Evolutionary conservation across 1,140 invertebrate genomes (phyloP), one percentile per base, ranked within the genome.

Genomic region (Pygmarrhopalites habei): DNA sequence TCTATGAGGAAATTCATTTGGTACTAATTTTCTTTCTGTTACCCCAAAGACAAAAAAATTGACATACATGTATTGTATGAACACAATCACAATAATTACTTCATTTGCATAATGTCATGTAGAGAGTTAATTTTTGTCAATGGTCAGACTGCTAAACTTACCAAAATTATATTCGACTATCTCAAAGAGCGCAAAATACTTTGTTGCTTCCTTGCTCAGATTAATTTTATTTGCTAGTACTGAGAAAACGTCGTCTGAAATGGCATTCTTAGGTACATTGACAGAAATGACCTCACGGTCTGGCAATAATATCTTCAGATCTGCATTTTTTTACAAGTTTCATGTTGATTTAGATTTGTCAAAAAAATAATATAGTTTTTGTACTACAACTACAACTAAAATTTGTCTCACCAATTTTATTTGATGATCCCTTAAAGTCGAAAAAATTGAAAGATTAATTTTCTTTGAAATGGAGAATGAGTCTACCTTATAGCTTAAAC

Each of bases 181-280:
- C 81, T 99, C 95, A 80, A 98, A 98, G 29, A 99, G 80, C 73
- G 95, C 95, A 82, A 98, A 98, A 79, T 90, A 95, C 73, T 87
- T 86, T 35, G 90, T 84, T 51, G 88, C 85, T 63, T 88, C 85
- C 58, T 85, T 83, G 35, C 85, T 84, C 62, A 97, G 78, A 26
- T 84, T 83, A 53, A 96, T 87, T 78, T 92, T 91, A 58, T 89
- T 84, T 59, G 90, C 85, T n/a, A 96, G 85, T 1, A 87, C 85
- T 62, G 86, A 82, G 79, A 92, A 98, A 2, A 99, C 95, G 68
- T 92, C 86, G 67, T 92, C 88, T 1, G 95, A 87, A 70, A 86
- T 90, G 21, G 90, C 87, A 68, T 89, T 93, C 74, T 95, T 90
- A 62, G 88, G 84, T n/a, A 97, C 87, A 0, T 88, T 89, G 5